Percentiles rank a stretch among this genome's conserved stretches.
phyloP scores from a whole-genome alignment of 2,113 vertebrate species.

The Tragelaphus strepsiceros region DNA sequence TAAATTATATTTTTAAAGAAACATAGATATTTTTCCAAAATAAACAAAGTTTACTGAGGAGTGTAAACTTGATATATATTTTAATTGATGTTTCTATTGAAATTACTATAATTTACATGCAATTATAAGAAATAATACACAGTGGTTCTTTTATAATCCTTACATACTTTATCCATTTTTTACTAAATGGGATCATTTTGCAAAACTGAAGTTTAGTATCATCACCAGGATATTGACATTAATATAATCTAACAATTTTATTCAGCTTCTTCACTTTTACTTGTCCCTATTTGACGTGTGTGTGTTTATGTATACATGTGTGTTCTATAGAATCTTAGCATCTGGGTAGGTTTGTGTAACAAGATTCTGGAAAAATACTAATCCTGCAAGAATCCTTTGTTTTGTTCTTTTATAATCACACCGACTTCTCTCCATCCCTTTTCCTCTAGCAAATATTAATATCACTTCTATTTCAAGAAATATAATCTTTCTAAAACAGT shows the following conservation, averaged over 20 bases:
- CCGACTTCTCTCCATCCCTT: neutral
- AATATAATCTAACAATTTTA: neutral
- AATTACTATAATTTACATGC: neutral
- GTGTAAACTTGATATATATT: neutral
- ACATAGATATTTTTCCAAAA: neutral
- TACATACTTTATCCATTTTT: neutral
- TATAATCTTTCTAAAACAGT: neutral
- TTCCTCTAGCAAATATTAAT: neutral
- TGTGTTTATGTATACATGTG: neutral
- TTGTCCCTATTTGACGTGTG: neutral
- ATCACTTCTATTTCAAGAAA: neutral
- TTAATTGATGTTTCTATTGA: neutral
- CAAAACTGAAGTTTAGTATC: neutral
- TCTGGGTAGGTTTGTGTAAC: neutral
- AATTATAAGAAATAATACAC: neutral
- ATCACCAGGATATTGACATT: neutral
- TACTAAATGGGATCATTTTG: neutral
- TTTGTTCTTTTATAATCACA: neutral
- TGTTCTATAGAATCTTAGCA: neutral
- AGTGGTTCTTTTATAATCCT: neutral
- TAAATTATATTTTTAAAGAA: neutral
- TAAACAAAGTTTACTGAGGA: neutral
- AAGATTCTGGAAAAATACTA: neutral
- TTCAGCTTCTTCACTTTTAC: neutral
- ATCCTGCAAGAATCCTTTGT: neutral